Conservation (phyloP, 2,888 invertebrate genomes). For the Synanthedon formicaeformis region DNA sequence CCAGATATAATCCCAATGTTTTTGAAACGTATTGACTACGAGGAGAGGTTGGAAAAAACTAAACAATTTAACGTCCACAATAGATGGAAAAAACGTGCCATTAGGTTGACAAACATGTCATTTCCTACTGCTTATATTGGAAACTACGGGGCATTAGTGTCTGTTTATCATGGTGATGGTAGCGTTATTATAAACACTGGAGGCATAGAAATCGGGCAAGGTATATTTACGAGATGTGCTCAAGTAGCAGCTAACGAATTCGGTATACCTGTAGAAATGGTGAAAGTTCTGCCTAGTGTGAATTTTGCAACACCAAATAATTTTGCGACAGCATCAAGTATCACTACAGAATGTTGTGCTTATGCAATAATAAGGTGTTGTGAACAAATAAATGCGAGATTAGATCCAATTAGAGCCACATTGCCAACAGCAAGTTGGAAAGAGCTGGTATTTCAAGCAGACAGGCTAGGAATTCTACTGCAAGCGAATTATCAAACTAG, state of each 20-base stretch:
- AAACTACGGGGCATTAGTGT: constrained; percentile 59
- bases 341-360: constrained; percentile 74
- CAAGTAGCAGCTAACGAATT: constrained; percentile 75
- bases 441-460: constrained; percentile 58
- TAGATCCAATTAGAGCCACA: constrained; percentile 50
- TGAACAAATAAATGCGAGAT: constrained; percentile 44
- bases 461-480: constrained; percentile 35
- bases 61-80: constrained; percentile 68
- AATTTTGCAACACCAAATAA: constrained; percentile 73
- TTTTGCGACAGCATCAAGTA: constrained; percentile 74
- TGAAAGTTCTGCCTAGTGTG: constrained; percentile 74
- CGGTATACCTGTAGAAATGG: constrained; percentile 71
- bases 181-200: constrained; percentile 73
- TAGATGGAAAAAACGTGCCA: constrained; percentile 78
- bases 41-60: constrained; percentile 44
- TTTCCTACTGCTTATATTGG: constrained; percentile 52
- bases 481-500: constrained; percentile 30
- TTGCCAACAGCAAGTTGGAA: constrained; percentile 63
- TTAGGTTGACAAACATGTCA: constrained; percentile 70
- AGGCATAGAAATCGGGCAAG: constrained; percentile 79
- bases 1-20: constrained; percentile 19
- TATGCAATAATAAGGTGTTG: constrained; percentile 66
- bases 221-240: constrained; percentile 75
- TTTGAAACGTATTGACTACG: constrained; percentile 44
- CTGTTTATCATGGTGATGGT: constrained; percentile 72